Base-by-base conservation (phyloP, 1,140 invertebrate species). In the Lucilia sericata region DNA sequence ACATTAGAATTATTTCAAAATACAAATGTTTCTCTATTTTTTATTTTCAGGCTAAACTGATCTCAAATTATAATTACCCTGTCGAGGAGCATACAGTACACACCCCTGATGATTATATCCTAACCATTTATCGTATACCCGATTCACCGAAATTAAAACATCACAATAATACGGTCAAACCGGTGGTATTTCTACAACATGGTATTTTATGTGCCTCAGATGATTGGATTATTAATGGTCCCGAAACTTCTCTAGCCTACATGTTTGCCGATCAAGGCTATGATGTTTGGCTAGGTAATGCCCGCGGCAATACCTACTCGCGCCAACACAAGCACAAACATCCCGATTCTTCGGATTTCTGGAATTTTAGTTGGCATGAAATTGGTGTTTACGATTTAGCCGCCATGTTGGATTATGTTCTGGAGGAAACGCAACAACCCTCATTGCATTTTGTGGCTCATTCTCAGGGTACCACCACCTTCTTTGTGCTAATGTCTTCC, bases 191-290 rank as follows among this genome's bases (percentile, higher is more conserved):
- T 10, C 88, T 96, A 0, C 96, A 96, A 87, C 96, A 97, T 89
- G 96, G 96, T 0, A 91, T 97, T 8, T 89, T 96, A 0, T 94
- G 94, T 8, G 95, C 95, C 87, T 96, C 95, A 1, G 93, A 94
- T 0, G 95, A 96, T 88, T 97, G 94, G 94, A 92, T 97, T 14
- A 91, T 96, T 5, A 93, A 94, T 85, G 94, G 94, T 17, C 94
- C 94, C 12, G 89, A 92, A 21, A 94, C 94, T 85, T 93, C 92
- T 3, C 82, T 91, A 30, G 92, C 91, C 5, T 93, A 92, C 85
- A 89, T 94, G 30, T 89, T 96, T 81, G 93, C 94, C 5, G 95
- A 96, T 87, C 92, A 92, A 2, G 95, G 96, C 2, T 96, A 94
- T 85, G 96, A 97, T 90, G 94, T 97, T 0, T 90, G 19, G 83